Evolutionary conservation across 2,113 vertebrate genomes (phyloP).

Genomic region (Ceyx margarethae): DNA sequence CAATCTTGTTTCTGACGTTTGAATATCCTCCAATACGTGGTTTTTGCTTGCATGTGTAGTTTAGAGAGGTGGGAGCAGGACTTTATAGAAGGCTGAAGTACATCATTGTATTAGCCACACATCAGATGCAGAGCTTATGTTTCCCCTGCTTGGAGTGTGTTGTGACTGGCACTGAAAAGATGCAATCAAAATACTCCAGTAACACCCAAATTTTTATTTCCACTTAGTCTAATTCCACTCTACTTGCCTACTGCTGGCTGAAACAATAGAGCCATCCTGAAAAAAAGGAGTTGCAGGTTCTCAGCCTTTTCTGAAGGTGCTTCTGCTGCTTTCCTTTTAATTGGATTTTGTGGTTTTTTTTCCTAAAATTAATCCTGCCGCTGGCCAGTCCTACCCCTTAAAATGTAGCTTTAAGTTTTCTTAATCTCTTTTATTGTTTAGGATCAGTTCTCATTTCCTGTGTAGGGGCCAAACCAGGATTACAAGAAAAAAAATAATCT

Average conservation of each 20-base stretch:
- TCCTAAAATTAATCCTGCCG: neutral
- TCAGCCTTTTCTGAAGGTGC: neutral
- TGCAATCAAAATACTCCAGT: neutral
- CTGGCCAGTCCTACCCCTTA: neutral
- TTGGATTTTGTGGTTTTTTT: too few relatives aligned
- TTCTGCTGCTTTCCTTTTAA: neutral
- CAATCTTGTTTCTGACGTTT: neutral
- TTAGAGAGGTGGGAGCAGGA: neutral
- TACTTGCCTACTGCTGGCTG: neutral
- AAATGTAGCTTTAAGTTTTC: neutral
- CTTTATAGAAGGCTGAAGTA: neutral
- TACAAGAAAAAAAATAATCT: neutral
- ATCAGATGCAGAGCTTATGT: neutral
- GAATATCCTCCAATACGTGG: neutral
- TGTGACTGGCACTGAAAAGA: neutral
- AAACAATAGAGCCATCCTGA: neutral
- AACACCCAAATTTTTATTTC: neutral
- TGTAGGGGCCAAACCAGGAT: neutral
- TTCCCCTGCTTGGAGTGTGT: neutral
- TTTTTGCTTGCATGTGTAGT: neutral
- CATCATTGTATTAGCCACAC: rapidly evolving
- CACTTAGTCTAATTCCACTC: neutral
- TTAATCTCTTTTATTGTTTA: neutral
- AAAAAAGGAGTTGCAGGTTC: neutral
- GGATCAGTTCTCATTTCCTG: neutral